A percentile compares a stretch with the other conserved stretches of the same genome.
Evolutionary conservation across 2,797 vertebrate species (phyloP).

Genomic region (Iguana delicatissima): DNA sequence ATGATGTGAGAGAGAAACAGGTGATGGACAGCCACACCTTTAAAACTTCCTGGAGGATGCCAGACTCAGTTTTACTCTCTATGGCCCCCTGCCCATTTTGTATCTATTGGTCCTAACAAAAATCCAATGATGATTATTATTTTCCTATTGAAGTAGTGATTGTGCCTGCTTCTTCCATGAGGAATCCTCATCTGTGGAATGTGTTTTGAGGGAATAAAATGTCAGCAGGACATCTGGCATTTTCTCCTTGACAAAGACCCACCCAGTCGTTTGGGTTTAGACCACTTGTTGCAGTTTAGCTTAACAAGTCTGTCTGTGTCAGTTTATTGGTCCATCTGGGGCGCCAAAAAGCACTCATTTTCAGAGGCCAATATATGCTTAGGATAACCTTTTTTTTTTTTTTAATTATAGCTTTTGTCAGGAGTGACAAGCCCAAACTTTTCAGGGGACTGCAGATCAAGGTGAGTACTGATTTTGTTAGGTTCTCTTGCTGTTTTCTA

Average conservation of each 20-base stretch:
- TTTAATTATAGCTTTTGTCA: constrained; percentile 92
- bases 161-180: neutral
- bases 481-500: neutral
- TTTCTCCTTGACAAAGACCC: neutral
- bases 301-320: neutral
- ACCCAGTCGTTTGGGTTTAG: neutral
- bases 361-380: neutral
- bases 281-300: neutral
- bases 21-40: neutral
- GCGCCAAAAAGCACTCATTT: neutral
- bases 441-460: constrained; percentile 99
- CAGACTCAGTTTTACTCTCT: no score
- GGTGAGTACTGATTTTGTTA: constrained; percentile 79
- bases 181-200: neutral
- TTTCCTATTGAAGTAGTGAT: neutral
- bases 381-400: constrained; percentile 35
- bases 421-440: constrained; percentile 97
- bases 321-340: neutral
- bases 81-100: neutral
- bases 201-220: neutral
- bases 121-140: neutral
- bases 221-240: neutral
- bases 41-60: neutral
- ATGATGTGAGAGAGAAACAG: neutral
- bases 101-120: constrained; percentile 20